These are phyloP conservation scores for Parazoanthus atlanticus DNA, from an alignment of 92 coral and sea anemone species.

Conservation along the genomic window DNA sequence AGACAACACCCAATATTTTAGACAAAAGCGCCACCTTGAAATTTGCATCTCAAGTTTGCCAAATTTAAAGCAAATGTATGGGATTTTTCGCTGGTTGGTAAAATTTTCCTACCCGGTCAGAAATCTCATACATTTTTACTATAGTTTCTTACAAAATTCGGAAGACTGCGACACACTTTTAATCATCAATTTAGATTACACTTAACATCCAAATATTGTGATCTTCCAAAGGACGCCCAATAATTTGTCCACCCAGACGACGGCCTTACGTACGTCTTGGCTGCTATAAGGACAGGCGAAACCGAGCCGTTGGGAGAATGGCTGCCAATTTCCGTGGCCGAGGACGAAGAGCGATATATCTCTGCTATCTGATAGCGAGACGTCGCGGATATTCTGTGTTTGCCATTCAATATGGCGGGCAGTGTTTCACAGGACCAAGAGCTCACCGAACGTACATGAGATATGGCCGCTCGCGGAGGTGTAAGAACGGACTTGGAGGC, in stretches of 20 bases:
- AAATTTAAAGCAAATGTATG: too few relatives aligned
- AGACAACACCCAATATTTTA: too few relatives aligned
- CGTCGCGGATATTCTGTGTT: slow-evolving; percentile 44
- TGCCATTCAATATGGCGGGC: slow-evolving; percentile 59
- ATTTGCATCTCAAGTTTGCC: too few relatives aligned
- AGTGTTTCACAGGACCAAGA: slow-evolving; percentile 59
- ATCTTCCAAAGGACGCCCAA: neutral
- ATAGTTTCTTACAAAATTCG: too few relatives aligned
- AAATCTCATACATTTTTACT: too few relatives aligned
- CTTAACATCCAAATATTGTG: neutral
- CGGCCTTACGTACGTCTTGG: slow-evolving; percentile 36
- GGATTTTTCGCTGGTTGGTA: too few relatives aligned
- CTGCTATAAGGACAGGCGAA: slow-evolving; percentile 58
- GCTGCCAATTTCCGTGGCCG: slow-evolving; percentile 29
- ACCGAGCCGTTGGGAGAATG: slow-evolving; percentile 51
- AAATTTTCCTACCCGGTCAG: too few relatives aligned
- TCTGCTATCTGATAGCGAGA: slow-evolving; percentile 23
- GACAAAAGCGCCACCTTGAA: too few relatives aligned
- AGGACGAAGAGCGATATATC: slow-evolving; percentile 28
- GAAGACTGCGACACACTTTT: too few relatives aligned
- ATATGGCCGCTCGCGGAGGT: slow-evolving; percentile 60
- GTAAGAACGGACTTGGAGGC: slow-evolving; percentile 67
- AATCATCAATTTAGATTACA: neutral
- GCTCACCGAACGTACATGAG: slow-evolving; percentile 66
- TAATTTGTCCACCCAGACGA: slow-evolving; percentile 34